Evolutionary conservation across 2,113 vertebrate species (phyloP).

Genomic region (Tachysurus fulvidraco): DNA sequence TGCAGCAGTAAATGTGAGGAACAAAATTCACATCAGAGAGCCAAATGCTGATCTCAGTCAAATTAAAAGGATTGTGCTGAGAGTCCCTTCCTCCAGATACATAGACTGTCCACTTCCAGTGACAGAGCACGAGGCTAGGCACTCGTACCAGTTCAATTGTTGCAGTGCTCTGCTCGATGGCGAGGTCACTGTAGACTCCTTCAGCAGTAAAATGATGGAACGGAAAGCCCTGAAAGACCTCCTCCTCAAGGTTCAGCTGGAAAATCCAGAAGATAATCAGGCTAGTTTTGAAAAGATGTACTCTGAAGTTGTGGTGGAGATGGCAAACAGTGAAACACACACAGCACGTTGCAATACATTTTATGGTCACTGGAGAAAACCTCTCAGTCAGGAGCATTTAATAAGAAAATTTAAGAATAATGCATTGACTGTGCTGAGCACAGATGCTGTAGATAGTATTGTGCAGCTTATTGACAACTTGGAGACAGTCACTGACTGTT

Average conservation of each 20-base stretch:
- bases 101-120: constrained; percentile 80
- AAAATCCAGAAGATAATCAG: constrained; percentile 79
- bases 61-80: constrained; percentile 75
- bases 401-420: constrained; percentile 82
- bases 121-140: constrained; percentile 87
- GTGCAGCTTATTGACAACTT: constrained; percentile 73
- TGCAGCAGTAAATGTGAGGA: constrained; percentile 74
- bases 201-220: constrained; percentile 62
- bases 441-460: constrained; percentile 73
- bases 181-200: constrained; percentile 73
- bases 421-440: constrained; percentile 64
- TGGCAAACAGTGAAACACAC: constrained; percentile 56
- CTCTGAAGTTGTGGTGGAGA: constrained; percentile 72
- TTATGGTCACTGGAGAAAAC: constrained; percentile 93
- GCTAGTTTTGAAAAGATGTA: constrained; percentile 89
- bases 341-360: constrained; percentile 77
- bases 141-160: constrained; percentile 90
- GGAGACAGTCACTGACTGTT: constrained; percentile 77
- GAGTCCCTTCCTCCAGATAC: constrained; percentile 82
- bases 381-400: constrained; percentile 80
- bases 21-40: constrained; percentile 61
- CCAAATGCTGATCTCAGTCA: constrained; percentile 61
- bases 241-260: constrained; percentile 76
- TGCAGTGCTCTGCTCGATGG: constrained; percentile 82
- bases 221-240: constrained; percentile 72